Evolutionary conservation across 2,888 invertebrate species (phyloP).

Genomic region (Morpho achilles): DNA sequence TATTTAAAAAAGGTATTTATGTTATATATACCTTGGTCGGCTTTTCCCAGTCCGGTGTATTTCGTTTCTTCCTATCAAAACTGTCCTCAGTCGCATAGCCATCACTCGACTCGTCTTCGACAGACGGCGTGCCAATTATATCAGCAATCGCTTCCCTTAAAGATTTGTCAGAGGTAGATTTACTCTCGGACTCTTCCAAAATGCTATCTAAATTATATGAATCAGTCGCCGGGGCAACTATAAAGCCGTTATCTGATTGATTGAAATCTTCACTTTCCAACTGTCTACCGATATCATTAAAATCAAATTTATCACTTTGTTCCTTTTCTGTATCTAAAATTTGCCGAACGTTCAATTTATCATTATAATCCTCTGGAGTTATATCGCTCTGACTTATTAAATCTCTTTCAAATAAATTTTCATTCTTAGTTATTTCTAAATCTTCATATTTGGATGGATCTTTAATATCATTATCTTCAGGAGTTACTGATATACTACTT

Average conservation of each 20-base stretch:
- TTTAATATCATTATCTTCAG: constrained; percentile 30
- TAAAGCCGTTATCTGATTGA: constrained; percentile 26
- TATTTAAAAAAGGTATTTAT: too few species aligned
- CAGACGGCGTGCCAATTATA: constrained; percentile 4
- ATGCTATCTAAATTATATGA: constrained; percentile 27
- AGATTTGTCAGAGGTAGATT: constrained; percentile 26
- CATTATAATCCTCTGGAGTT: constrained; percentile 18
- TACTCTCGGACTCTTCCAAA: constrained; percentile 34
- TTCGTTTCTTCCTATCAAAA: constrained; percentile 49
- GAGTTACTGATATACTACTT: constrained; percentile 39
- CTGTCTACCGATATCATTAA: constrained; percentile 16
- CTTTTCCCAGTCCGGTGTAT: constrained; percentile 54
- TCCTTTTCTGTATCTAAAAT: constrained; percentile 11
- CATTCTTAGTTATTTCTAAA: constrained; percentile 11
- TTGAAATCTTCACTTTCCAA: constrained; percentile 21
- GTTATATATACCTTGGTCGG: constrained; percentile 42
- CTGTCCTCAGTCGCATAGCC: constrained; percentile 21
- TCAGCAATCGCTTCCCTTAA: constrained; percentile 13
- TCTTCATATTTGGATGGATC: constrained; percentile 12
- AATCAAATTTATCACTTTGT: constrained; percentile 15
- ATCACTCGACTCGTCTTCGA: constrained; percentile 13
- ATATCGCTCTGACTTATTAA: constrained; percentile 19
- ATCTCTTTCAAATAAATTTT: constrained; percentile 12
- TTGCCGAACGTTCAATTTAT: constrained; percentile 15
- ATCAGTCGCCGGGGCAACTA: constrained; percentile 30